Evolutionary conservation across 2,797 vertebrate genomes (phyloP).

Genomic region (Phylloscopus collybita): DNA sequence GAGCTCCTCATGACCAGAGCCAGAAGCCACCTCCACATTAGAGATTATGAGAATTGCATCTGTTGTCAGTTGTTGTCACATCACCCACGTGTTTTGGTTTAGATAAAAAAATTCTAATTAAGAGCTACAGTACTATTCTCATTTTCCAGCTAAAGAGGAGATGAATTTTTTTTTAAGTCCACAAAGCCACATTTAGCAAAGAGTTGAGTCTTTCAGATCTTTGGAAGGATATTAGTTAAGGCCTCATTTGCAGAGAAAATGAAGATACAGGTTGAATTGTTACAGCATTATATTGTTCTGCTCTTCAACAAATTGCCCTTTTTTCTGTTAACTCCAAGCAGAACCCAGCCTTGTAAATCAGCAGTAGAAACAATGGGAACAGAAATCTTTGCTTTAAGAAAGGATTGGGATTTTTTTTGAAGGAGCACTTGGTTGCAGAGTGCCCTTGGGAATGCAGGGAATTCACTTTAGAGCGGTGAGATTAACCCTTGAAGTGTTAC

Average conservation of each 20-base stretch:
- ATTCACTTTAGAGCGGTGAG: background rate
- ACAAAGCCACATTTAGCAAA: background rate
- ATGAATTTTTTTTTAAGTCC: background rate
- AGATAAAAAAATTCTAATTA: background rate
- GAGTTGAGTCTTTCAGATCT: background rate
- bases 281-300: background rate
- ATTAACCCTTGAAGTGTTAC: background rate
- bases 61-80: background rate
- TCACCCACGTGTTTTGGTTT: accelerated
- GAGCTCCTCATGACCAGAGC: background rate
- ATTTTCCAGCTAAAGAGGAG: background rate
- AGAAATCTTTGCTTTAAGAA: background rate
- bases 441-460: background rate
- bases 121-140: background rate
- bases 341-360: background rate
- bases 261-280: background rate
- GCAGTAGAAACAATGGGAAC: background rate
- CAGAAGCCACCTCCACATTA: accelerated
- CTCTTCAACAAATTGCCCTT: background rate
- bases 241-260: background rate
- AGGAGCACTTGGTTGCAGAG: background rate
- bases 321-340: background rate
- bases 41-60: background rate
- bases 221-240: background rate
- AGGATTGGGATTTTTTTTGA: background rate